Base-by-base conservation (phyloP, 2,113 vertebrate species). In the Fulmarus glacialis region DNA sequence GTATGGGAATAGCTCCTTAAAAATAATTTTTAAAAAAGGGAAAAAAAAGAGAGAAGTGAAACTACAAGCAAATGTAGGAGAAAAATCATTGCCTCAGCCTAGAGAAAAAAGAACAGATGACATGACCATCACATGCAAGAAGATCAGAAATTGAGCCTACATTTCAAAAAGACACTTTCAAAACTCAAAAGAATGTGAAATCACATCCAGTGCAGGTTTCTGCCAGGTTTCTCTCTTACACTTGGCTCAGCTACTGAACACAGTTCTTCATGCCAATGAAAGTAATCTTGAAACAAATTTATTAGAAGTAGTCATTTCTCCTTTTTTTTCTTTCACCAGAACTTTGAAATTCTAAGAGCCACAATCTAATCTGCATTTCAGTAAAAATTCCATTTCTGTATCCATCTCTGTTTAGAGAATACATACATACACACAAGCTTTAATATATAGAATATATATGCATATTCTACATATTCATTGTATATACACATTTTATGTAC, bases 401-500 rank as follows among this genome's bases (percentile, higher is more conserved):
- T 32, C 91, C 93, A 36, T 18, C 62, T 67, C 82, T 87, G 81
- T 48, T 56, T 24, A 62, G 73, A 91, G 78, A 86, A 83, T 34
- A 68, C 85, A 71, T 11, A 79, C 60, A 72, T 5, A 89, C 43
- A 60, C 66, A 77, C 34, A 29, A 52, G 56, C 34, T 75, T 81
- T 59, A 20, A 72, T 80, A 87, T 62, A 87, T 55, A 95, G 94
- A 94, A 90, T 87, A 88, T 68, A 79, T 80, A 20, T 77, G 94
- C 66, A 96, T 95, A 90, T 93, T 89, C 96, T 95, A 96, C 94
- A 96, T 93, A 89, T 42, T 50, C 87, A 38, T 7, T 84, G 95
- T 95, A 97, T 97, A 93, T 97, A 95, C 87, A 96, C 29, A 29
- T 70, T 55, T 87, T 96, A 53, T 97, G 91, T 96, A 97, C 94